Evolutionary conservation across 2,113 vertebrate species (phyloP).

Genomic region (Rafetus swinhoei): DNA sequence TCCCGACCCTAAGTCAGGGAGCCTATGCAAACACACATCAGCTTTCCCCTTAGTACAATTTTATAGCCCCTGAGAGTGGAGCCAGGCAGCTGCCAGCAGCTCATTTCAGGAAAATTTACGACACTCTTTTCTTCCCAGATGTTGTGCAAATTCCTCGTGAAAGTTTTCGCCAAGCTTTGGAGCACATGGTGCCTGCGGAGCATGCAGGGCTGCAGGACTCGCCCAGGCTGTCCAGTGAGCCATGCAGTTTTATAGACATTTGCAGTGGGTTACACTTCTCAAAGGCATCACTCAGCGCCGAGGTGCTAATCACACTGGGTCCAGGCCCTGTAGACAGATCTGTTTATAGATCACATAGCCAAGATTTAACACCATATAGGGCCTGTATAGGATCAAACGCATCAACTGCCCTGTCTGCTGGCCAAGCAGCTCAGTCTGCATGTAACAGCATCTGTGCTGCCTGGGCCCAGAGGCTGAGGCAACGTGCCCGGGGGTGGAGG

Average conservation of each 20-base stretch:
- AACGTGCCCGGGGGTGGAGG: no score
- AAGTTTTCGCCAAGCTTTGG: background rate
- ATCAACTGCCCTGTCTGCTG: background rate
- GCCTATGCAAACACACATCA: background rate
- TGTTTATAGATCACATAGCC: background rate
- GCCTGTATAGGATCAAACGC: no score
- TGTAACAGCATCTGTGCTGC: background rate
- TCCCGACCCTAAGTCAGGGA: background rate
- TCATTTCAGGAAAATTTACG: background rate
- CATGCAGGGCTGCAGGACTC: accelerated
- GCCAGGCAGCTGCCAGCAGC: background rate
- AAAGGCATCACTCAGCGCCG: background rate
- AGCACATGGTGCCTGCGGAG: no score
- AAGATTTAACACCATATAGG: background rate
- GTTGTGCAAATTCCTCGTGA: background rate
- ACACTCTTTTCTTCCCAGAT: background rate
- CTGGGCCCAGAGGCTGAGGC: no score
- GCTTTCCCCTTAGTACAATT: background rate
- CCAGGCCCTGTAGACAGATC: background rate
- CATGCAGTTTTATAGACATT: background rate
- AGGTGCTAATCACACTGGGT: background rate
- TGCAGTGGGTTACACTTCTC: background rate
- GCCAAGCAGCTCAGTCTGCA: accelerated
- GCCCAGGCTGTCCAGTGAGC: background rate
- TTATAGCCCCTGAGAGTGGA: background rate